Conservation (phyloP, 2,888 invertebrate species). For the Liposcelis brunnea region DNA sequence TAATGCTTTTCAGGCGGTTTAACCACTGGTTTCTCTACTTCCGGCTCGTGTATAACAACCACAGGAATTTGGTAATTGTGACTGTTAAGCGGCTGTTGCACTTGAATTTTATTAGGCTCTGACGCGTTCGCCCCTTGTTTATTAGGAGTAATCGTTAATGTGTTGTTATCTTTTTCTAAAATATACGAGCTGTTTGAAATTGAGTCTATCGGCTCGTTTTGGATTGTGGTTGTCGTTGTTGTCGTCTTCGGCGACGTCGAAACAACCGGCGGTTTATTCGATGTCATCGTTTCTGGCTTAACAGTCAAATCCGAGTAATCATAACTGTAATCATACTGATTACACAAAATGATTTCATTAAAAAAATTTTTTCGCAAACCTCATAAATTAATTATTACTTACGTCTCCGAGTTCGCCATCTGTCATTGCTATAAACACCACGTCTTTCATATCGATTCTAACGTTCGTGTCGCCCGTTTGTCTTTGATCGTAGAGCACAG, state of each 20-base stretch:
- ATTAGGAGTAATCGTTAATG: background rate
- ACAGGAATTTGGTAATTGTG: background rate
- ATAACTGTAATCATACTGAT: background rate
- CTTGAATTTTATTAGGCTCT: too few relatives aligned
- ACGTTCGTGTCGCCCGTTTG: background rate
- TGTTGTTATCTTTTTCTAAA: background rate
- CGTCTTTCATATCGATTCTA: conserved; percentile 4
- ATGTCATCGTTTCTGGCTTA: background rate
- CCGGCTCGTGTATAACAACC: background rate
- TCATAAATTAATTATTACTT: background rate
- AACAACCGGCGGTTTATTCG: background rate
- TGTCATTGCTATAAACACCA: background rate
- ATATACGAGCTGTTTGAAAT: too few relatives aligned
- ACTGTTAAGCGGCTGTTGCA: background rate
- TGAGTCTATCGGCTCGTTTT: too few relatives aligned
- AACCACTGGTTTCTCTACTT: background rate
- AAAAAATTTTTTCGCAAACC: background rate
- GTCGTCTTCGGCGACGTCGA: background rate
- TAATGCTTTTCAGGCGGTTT: background rate
- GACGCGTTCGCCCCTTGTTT: background rate
- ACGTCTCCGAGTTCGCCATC: background rate
- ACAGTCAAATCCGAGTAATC: background rate
- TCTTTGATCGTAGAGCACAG: background rate
- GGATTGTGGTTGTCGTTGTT: background rate
- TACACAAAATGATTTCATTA: background rate